Base-by-base conservation (phyloP, 2,888 invertebrate genomes). In the Neoaliturus tenellus region DNA sequence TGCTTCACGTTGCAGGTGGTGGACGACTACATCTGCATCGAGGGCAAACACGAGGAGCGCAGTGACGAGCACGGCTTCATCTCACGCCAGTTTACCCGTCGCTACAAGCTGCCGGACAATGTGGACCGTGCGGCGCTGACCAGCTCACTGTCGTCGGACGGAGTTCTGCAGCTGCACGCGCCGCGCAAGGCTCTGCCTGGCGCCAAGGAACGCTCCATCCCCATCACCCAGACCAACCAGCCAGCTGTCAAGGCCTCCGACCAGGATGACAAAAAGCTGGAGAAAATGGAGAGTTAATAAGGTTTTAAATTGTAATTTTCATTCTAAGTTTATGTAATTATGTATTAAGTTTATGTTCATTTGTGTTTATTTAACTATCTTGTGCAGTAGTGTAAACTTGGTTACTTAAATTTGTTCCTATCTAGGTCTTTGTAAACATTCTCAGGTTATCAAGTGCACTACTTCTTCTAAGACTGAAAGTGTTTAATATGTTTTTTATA, bases 11-110 rank as follows among this genome's bases (percentile, higher is more conserved):
- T 33, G 1, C 33, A 78, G 78, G 71, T 82, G 0, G 89, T 90
- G 17, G 90, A 91, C 84, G 89, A 89, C 84, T 88, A 86, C 85
- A 86, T 91, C 8, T 88, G 90, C 1, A 89, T 91, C 8, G 90
- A 91, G 69, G 91, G 91, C 33, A 90, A 90, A 85, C 91, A 91
- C 86, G 90, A 91, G 83, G 91, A 91, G 85, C 89, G 89, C 69
- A 87, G 87, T 31, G 91, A 91, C 80, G 90, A 91, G 83, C 90
- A 91, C 87, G 91, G 91, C 0, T 90, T 88, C 85, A 89, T 91
- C 83, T 89, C 90, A 10, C 88, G 91, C 20, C 90, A 91, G 84
- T 91, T 91, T 86, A 89, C 89, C 44, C 88, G 91, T 0, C 89
- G 90, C 67, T 91, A 91, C 87, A 88, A 89, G 69, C 85, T 91